These are phyloP conservation scores for Oryctolagus cuniculus DNA, from an alignment of 2,113 vertebrate genomes.

Conservation along the genomic window mOryCun1.1 NC_091433.1:197726501-197727000, in stretches of 20 bases:
- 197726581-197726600: constrained; percentile 43
- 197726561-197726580: constrained; percentile 76
- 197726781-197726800: background rate
- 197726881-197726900: too few species aligned
- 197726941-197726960: accelerated
- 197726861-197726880: background rate
- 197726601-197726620: constrained; percentile 72
- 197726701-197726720: background rate
- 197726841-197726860: background rate
- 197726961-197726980: background rate
- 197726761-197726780: background rate
- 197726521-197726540: background rate
- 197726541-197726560: constrained; percentile 8
- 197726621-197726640: constrained; percentile 65
- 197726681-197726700: accelerated
- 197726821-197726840: background rate
- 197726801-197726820: background rate
- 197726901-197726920: background rate
- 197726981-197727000: background rate
- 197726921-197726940: too few species aligned
- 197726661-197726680: constrained; percentile 61
- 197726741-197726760: background rate
- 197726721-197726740: background rate
- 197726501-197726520: background rate
- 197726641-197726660: constrained; percentile 64